These are phyloP conservation scores for Macaria liturata DNA, from an alignment of 2,888 invertebrate genomes.

Conservation along the genomic window DNA sequence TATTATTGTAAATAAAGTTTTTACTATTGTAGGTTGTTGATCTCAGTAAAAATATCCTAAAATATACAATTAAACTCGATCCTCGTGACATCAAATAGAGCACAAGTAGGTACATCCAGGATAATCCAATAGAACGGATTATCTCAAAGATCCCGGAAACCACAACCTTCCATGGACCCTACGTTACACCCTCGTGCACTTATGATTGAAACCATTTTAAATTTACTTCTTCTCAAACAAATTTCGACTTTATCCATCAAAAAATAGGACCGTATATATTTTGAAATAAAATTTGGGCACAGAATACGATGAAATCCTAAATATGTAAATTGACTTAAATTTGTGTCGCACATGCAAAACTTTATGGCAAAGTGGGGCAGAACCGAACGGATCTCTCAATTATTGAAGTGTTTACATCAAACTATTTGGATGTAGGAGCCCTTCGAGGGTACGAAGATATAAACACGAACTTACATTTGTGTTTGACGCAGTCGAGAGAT, in stretches of 20 bases:
- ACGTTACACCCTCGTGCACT: conserved; percentile 9
- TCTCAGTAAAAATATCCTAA: no score
- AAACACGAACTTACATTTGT: no score
- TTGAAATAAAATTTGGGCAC: neutral
- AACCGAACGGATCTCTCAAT: neutral
- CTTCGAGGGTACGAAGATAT: no score
- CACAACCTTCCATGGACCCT: conserved; percentile 9
- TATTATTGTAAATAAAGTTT: no score
- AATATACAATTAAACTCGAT: no score
- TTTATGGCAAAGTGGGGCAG: conserved; percentile 1
- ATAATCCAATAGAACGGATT: conserved; percentile 13
- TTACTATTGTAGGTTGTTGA: no score
- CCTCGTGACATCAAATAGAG: neutral
- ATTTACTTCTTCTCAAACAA: no score
- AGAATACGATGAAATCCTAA: conserved; percentile 2
- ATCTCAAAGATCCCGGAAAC: conserved; percentile 13
- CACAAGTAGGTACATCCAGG: conserved; percentile 1
- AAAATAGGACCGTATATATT: no score
- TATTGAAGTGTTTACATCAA: neutral
- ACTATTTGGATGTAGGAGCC: neutral
- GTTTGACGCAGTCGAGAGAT: no score
- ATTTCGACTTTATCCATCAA: no score
- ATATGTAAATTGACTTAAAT: conserved; percentile 13
- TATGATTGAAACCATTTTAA: neutral
- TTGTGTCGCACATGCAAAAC: conserved; percentile 10